Evolutionary conservation across 2,888 invertebrate species (phyloP).

Genomic region (Ligdia adustata): DNA sequence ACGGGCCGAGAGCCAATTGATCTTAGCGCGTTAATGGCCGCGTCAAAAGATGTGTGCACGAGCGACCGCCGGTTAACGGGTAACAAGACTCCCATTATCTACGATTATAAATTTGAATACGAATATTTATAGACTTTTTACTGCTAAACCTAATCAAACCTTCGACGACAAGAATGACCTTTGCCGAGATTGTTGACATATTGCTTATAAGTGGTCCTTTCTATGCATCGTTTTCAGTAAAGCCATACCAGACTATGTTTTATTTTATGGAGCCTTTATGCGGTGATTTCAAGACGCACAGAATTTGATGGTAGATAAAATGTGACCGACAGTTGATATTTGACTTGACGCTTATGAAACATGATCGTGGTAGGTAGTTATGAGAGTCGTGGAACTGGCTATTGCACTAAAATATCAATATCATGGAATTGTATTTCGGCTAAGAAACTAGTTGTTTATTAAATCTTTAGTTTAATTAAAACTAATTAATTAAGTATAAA

Average conservation of each 20-base stretch:
- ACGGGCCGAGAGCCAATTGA: conserved; percentile 71
- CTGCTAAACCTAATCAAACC: conserved; percentile 53
- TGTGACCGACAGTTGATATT: conserved; percentile 25
- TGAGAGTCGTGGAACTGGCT: conserved; percentile 8
- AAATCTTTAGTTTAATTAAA: background rate
- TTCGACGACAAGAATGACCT: conserved; percentile 35
- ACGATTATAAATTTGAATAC: conserved; percentile 62
- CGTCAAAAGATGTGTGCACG: conserved; percentile 68
- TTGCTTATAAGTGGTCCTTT: conserved; percentile 32
- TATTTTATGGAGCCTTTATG: conserved; percentile 27
- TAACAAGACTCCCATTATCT: conserved; percentile 58
- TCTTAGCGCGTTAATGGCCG: conserved; percentile 72
- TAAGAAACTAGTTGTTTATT: conserved; percentile 13
- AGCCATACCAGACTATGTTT: conserved; percentile 33
- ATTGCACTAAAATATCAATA: conserved; percentile 17
- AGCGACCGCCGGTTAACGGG: conserved; percentile 48
- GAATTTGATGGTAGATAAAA: conserved; percentile 22
- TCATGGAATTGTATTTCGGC: conserved; percentile 4
- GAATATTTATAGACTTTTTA: conserved; percentile 57
- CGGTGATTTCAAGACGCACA: conserved; percentile 18
- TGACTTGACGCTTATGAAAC: conserved; percentile 25
- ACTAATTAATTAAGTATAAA: background rate
- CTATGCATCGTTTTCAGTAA: conserved; percentile 32
- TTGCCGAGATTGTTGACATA: conserved; percentile 38
- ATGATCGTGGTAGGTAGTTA: conserved; percentile 19